Conservation (phyloP, 2,888 invertebrate species). For the Phaonia tiefii region DNA sequence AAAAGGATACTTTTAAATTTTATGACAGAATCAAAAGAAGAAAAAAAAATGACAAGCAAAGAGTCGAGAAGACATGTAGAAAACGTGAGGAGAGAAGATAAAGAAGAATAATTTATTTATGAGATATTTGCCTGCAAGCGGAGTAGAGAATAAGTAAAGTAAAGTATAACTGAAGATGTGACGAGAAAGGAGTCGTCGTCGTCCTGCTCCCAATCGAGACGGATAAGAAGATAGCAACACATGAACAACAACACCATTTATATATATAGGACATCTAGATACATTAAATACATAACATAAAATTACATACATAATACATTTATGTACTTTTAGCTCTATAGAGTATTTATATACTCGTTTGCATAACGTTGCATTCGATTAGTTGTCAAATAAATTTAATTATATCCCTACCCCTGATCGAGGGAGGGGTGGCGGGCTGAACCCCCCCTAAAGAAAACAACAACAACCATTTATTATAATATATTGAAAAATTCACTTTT, state of each 20-base stretch:
- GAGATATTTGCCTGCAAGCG: conserved; percentile 54
- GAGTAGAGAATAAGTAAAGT: conserved; percentile 23
- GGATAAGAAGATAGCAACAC: conserved; percentile 39
- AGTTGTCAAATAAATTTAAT: conserved; percentile 62
- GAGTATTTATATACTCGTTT: conserved; percentile 39
- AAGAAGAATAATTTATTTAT: conserved; percentile 52
- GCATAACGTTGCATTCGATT: conserved; percentile 55
- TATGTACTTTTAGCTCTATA: conserved; percentile 61
- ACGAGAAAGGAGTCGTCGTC: neutral
- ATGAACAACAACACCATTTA: conserved; percentile 60
- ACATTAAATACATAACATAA: conserved; percentile 7
- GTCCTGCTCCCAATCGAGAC: conserved; percentile 11
- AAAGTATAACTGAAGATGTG: neutral
- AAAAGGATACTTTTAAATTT: conserved; percentile 40
- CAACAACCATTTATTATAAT: conserved; percentile 41
- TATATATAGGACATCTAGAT: conserved; percentile 32
- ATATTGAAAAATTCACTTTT: conserved; percentile 50
- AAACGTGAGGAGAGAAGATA: conserved; percentile 8
- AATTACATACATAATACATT: conserved; percentile 41
- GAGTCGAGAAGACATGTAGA: neutral
- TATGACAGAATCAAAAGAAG: conserved; percentile 26
- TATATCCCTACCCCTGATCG: neutral
- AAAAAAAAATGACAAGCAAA: neutral
- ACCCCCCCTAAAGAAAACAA: neutral
- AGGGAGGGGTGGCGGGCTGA: neutral